A percentile compares a stretch with the other conserved stretches of the same genome.
Conservation (phyloP, 2,797 vertebrate genomes). For the Martes flavigula region DNA sequence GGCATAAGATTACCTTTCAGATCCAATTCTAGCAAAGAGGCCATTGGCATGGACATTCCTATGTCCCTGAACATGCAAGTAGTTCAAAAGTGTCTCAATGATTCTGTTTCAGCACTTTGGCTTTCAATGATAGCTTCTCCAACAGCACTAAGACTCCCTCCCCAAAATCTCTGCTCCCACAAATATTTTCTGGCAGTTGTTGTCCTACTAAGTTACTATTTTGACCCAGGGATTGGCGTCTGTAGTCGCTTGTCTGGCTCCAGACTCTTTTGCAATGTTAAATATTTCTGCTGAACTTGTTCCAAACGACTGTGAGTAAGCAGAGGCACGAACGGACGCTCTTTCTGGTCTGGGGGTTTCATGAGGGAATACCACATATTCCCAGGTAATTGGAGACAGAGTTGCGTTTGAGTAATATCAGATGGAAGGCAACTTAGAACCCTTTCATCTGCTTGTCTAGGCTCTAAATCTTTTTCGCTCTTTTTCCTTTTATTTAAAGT, state of each 20-base stretch:
- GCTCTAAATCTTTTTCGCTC: conserved; percentile 82
- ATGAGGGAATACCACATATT: conserved; percentile 87
- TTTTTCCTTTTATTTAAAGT: conserved; percentile 81
- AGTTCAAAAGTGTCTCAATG: conserved; percentile 37
- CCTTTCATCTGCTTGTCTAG: conserved; percentile 84
- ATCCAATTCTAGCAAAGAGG: not conserved
- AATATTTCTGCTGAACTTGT: conserved; percentile 79
- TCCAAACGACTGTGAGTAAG: conserved; percentile 82
- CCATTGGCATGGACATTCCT: not conserved
- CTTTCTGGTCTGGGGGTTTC: conserved; percentile 83
- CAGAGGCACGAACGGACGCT: conserved; percentile 82
- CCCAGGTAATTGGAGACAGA: conserved; percentile 90
- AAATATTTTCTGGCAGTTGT: conserved; percentile 57
- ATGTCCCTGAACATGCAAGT: not conserved
- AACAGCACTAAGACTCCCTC: not conserved
- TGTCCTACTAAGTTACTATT: conserved; percentile 72
- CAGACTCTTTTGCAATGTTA: conserved; percentile 78
- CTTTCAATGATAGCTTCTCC: not conserved
- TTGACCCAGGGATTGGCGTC: conserved; percentile 67
- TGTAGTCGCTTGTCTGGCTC: conserved; percentile 72
- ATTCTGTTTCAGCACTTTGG: not conserved
- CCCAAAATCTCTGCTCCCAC: conserved; percentile 28
- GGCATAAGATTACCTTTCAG: not conserved
- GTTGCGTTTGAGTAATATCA: conserved; percentile 85
- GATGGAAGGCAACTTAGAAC: conserved; percentile 81